These are phyloP conservation scores for Tokudaia muenninki DNA, from an alignment of 2,797 vertebrate genomes.

Conservation along the genomic window DNA sequence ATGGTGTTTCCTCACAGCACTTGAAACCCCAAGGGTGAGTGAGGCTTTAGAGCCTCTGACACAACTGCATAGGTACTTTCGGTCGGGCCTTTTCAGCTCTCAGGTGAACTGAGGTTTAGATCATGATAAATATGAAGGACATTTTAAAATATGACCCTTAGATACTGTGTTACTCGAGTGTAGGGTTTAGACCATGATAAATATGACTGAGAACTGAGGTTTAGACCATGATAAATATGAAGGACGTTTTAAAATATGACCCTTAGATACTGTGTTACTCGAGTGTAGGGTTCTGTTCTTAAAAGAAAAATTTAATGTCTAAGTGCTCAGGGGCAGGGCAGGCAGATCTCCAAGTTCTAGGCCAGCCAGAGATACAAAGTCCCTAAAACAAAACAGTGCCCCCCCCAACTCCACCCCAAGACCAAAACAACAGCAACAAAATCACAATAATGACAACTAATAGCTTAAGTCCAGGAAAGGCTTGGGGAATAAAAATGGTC, in stretches of 20 bases:
- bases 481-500: background rate
- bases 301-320: background rate
- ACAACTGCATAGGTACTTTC: background rate
- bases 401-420: too few species aligned
- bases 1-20: background rate
- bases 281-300: background rate
- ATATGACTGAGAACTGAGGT: too few species aligned
- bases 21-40: background rate
- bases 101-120: background rate
- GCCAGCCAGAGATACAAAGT: background rate
- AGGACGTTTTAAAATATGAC: slow-evolving; percentile 2
- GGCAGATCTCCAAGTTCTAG: background rate
- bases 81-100: background rate
- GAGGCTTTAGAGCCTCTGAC: background rate
- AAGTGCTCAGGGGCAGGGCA: background rate
- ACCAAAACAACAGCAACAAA: background rate
- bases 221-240: background rate
- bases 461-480: background rate
- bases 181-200: too few species aligned
- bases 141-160: background rate
- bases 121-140: background rate
- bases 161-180: background rate
- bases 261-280: background rate
- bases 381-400: background rate
- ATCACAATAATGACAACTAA: background rate